Base-by-base conservation (phyloP, 2,113 vertebrate species). In the Oncorhynchus keta region DNA sequence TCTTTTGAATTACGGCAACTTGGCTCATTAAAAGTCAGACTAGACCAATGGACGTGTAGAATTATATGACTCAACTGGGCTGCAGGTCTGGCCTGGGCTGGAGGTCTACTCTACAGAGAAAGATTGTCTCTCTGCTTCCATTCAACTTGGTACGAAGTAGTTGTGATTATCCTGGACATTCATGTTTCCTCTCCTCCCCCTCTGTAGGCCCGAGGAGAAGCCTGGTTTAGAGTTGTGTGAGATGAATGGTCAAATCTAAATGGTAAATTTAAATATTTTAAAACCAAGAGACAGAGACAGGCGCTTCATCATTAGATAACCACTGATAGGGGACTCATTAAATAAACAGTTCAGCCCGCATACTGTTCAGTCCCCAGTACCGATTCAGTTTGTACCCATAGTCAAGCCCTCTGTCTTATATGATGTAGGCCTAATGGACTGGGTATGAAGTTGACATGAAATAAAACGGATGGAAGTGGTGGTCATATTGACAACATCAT, bases 201-300 rank as follows among this genome's bases (percentile, higher is more conserved):
- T 20, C 20, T 49, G 11, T 64, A 49, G 35, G 28, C 68, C 68
- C 5, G 9, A 0, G 13, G 45, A 73, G 59, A 55, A 4, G 3
- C 16, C 14, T 13, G 49, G 39, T 4, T n/a, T 13, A 32, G 51
- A 62, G 14, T 0, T 16, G 14, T 55, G 49, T 55, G 12, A 18
- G 14, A 13, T 35, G 32, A 39, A 68, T 35, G 5, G 67, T 68
- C 16, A 39, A 49, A 49, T 24, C 35, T 22, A 59, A 81, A 16
- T 73, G 30, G 24, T 73, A 70, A 76, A 79, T 59, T 55, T 86
- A 75, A 82, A 79, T 78, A 77, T 79, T 78, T 84, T 49, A 68
- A 78, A 80, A 55, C 49, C 49, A 3, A 74, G 57, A 73, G 68
- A 75, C 11, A 74, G 57, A 71, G 68, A 72, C 77, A 76, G 16